Base-by-base conservation (phyloP, 2,113 vertebrate genomes). In the Elachura formosa region DNA sequence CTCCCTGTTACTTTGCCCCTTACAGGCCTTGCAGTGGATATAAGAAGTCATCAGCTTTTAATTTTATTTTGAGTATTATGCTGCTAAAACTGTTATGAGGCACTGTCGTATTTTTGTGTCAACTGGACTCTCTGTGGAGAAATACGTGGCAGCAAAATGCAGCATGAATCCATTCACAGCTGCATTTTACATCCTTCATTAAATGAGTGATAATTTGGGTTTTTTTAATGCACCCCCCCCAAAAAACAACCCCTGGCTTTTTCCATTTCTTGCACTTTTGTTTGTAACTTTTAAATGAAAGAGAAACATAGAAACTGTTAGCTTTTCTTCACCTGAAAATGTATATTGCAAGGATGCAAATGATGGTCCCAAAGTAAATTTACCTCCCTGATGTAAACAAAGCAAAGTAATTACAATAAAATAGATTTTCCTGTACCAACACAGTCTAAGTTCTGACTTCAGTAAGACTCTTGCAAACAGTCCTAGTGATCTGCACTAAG, bases 171-270 rank as follows among this genome's bases (percentile, higher is more conserved):
- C 29, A 34, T 45, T 91, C 49, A 51, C 15, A 61, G 14, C 1
- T 0, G 0, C 16, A 16, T 56, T 59, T 82, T 38, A 67, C 82
- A 79, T 33, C 25, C 20, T 36, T 49, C 11, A n/a, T 41, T 10
- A 58, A 69, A 62, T 4, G 2, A 58, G 11, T 63, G 33, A 54
- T 62, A n/a, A n/a, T n/a, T n/a, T n/a, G n/a, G n/a, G n/a, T n/a
- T n/a, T n/a, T n/a, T n/a, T n/a, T n/a, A n/a, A n/a, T n/a, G n/a
- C n/a, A n/a, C n/a, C n/a, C n/a, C n/a, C n/a, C n/a, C 23, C 5
- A 13, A 33, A 55, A 56, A 22, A n/a, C 8, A 45, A 19, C n/a
- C 25, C 28, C 5, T 23, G 19, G 1, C 6, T 59, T 55, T 72
- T 87, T 25, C 11, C 12, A 55, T 48, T 48, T 11, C 7, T 77